phyloP scores from a whole-genome alignment of 2,888 invertebrate genomes.

The Girardia tigrina region DNA sequence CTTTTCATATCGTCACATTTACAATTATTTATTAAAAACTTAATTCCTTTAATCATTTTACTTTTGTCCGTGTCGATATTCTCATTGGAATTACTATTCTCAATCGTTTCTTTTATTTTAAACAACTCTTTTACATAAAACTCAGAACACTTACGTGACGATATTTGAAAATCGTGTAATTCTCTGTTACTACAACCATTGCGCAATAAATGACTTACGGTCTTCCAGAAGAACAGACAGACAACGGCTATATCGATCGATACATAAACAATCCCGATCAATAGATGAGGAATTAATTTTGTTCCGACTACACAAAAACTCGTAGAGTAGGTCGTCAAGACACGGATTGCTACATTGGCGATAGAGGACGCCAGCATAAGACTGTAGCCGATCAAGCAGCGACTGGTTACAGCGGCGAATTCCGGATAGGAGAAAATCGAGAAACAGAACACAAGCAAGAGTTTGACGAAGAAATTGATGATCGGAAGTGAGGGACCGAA shows the following conservation, averaged over 20 bases:
- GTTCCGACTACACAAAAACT: neutral
- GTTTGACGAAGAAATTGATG: neutral
- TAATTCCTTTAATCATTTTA: no score
- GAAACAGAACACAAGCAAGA: neutral
- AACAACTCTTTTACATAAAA: neutral
- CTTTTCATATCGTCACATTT: constrained; percentile 14
- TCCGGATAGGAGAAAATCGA: neutral
- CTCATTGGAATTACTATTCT: neutral
- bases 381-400: neutral
- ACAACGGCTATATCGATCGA: neutral
- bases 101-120: neutral
- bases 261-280: neutral
- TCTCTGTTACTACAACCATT: neutral
- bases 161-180: neutral
- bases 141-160: neutral
- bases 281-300: neutral
- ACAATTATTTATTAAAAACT: neutral
- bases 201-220: neutral
- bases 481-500: neutral
- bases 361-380: neutral
- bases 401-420: neutral
- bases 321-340: neutral
- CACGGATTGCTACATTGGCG: neutral
- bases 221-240: neutral
- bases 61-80: no score